These are phyloP conservation scores for Ephydatia muelleri DNA, from an alignment of 37 sponge, comb jelly and placozoan species.

Conservation along the genomic window DNA sequence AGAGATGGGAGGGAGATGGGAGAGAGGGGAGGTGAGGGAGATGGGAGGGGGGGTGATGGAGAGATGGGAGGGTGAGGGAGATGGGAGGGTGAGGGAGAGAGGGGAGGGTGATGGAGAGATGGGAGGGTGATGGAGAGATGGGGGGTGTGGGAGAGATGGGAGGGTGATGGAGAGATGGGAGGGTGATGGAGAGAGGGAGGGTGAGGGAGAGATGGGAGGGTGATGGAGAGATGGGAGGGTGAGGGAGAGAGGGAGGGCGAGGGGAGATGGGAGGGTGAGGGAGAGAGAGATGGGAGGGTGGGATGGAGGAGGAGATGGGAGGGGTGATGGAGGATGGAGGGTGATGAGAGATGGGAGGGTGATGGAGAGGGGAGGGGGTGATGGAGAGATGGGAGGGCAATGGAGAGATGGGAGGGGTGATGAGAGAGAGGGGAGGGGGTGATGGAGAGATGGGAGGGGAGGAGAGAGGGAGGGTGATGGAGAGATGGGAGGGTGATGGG, in stretches of 20 bases:
- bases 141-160: conserved; percentile 28
- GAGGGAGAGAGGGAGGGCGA: neutral
- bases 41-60: neutral
- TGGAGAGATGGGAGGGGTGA: neutral
- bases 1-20: too few species aligned
- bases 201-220: neutral
- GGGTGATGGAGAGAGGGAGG: neutral
- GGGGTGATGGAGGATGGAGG: neutral
- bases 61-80: neutral
- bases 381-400: neutral
- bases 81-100: neutral
- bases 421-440: neutral
- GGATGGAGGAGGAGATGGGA: too few species aligned
- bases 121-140: neutral
- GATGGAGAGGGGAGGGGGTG: neutral
- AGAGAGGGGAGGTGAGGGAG: too few species aligned
- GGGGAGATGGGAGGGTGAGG: neutral
- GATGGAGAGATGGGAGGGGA: too few species aligned
- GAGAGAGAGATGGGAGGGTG: neutral
- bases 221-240: neutral
- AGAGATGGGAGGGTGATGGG: too few species aligned
- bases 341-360: neutral
- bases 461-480: too few species aligned
- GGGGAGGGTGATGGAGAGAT: neutral
- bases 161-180: neutral